phyloP scores from a whole-genome alignment of 2,113 vertebrate species.

The Calidris pugnax region DNA sequence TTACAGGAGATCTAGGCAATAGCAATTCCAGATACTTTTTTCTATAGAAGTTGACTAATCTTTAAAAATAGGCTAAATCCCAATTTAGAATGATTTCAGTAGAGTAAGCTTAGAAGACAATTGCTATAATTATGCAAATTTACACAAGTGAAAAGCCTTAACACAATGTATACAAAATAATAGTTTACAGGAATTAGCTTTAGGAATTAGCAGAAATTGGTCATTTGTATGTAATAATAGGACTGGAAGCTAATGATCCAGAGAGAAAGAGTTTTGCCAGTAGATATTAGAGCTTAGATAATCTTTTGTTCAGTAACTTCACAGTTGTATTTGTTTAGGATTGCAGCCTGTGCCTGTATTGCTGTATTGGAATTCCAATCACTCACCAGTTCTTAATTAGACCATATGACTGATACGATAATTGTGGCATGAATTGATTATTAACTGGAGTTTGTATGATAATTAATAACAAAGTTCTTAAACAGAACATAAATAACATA shows the following conservation, averaged over 20 bases:
- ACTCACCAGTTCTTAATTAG: constrained; percentile 74
- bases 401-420: constrained; percentile 43
- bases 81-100: constrained; percentile 55
- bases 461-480: constrained; percentile 12
- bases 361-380: constrained; percentile 70
- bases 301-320: constrained; percentile 69
- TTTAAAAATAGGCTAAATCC: constrained; percentile 42
- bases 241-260: constrained; percentile 68
- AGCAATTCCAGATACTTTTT: fast-evolving
- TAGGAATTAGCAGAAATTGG: constrained; percentile 72
- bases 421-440: constrained; percentile 53
- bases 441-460: background rate
- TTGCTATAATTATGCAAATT: constrained; percentile 78
- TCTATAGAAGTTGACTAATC: background rate
- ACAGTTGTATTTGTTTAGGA: constrained; percentile 68
- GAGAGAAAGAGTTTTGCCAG: constrained; percentile 71
- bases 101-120: constrained; percentile 64
- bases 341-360: constrained; percentile 55
- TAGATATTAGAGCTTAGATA: constrained; percentile 69
- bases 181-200: constrained; percentile 72
- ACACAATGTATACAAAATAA: constrained; percentile 74
- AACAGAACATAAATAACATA: background rate
- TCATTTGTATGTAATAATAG: constrained; percentile 76
- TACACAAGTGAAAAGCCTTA: constrained; percentile 74
- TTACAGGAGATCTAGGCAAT: background rate